These are phyloP conservation scores for Arvicanthis niloticus DNA, from an alignment of 2,113 vertebrate genomes.

Conservation along the genomic window DNA sequence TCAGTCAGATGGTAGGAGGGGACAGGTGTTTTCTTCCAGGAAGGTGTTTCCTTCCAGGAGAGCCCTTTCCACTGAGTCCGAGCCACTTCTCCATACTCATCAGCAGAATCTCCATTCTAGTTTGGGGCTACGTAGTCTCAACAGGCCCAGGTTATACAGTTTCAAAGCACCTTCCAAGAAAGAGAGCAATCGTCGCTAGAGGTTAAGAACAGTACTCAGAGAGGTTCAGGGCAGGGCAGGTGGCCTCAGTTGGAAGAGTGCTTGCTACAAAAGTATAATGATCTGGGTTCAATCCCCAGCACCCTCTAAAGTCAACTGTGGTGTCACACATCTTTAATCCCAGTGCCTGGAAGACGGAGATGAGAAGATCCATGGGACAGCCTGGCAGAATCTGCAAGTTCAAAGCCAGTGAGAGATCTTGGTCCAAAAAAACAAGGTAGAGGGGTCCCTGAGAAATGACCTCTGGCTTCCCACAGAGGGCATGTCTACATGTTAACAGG, in stretches of 20 bases:
- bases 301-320: neutral
- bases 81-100: too few species aligned
- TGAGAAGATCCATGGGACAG: neutral
- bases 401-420: neutral
- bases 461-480: neutral
- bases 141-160: neutral
- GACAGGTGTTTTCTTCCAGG: neutral
- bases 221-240: neutral
- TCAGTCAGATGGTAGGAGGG: neutral
- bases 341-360: neutral
- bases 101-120: too few species aligned
- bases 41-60: neutral
- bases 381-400: neutral
- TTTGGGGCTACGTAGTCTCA: neutral
- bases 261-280: neutral
- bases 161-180: neutral
- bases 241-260: neutral
- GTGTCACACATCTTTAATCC: neutral
- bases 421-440: neutral
- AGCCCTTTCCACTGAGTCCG: too few species aligned
- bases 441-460: neutral
- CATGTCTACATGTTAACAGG: neutral
- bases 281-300: neutral
- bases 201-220: neutral
- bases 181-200: neutral